Conservation (phyloP, 2,888 invertebrate genomes). For the Nowickia ferox region DNA sequence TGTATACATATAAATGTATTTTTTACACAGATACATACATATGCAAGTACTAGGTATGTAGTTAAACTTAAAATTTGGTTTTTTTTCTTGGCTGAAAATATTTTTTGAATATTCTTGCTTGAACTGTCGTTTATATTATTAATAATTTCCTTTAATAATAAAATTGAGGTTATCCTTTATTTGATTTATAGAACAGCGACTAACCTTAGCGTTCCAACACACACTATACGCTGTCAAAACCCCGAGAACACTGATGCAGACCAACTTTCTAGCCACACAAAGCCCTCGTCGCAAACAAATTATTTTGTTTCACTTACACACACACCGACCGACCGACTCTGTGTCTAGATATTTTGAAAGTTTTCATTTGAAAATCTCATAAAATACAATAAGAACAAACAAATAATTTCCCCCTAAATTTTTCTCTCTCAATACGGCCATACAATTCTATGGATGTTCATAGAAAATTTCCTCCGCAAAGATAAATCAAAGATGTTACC, state of each 20-base stretch:
- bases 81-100: slow-evolving; percentile 1
- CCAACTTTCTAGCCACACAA: slow-evolving; percentile 81
- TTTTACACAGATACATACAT: background rate
- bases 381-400: slow-evolving; percentile 19
- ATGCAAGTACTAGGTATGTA: background rate
- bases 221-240: slow-evolving; percentile 84
- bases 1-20: background rate
- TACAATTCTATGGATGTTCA: slow-evolving; percentile 15
- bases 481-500: slow-evolving; percentile 75
- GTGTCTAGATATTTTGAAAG: slow-evolving; percentile 14
- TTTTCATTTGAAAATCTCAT: slow-evolving; percentile 53
- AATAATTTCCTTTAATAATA: slow-evolving; percentile 43
- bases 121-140: slow-evolving; percentile 20
- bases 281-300: slow-evolving; percentile 77
- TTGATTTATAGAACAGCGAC: slow-evolving; percentile 75
- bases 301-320: slow-evolving; percentile 73
- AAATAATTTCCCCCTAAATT: slow-evolving; percentile 67
- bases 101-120: slow-evolving; percentile 30
- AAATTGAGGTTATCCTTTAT: slow-evolving; percentile 69
- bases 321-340: slow-evolving; percentile 18
- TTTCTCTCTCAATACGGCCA: slow-evolving; percentile 28
- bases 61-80: background rate
- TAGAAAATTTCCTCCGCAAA: slow-evolving; percentile 45
- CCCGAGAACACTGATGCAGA: slow-evolving; percentile 84
- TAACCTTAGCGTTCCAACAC: slow-evolving; percentile 84